A percentile compares a stretch with the other conserved stretches of the same genome.
Conservation (phyloP, 2,888 invertebrate species). For the Argynnis bischoffii region DNA sequence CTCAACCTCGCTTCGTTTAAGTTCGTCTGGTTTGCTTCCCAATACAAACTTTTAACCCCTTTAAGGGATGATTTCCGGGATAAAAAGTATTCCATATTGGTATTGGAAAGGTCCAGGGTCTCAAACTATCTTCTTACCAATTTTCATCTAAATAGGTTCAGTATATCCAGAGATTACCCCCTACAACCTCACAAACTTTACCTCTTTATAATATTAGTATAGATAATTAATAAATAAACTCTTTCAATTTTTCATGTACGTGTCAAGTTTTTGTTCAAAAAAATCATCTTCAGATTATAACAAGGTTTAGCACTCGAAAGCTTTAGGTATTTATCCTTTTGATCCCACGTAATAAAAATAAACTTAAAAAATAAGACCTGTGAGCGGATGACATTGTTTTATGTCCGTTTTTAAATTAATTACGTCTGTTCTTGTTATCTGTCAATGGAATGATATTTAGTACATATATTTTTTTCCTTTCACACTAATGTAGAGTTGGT, state of each 20-base stretch:
- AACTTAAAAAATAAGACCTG: conserved; percentile 5
- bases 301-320: conserved; percentile 18
- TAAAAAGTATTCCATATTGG: too few species aligned
- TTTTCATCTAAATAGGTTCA: not conserved
- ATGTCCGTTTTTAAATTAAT: conserved; percentile 26
- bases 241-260: conserved; percentile 14
- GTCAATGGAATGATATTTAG: conserved; percentile 7
- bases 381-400: conserved; percentile 15
- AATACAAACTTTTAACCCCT: too few species aligned
- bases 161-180: not conserved
- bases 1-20: too few species aligned
- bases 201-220: too few species aligned
- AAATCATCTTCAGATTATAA: conserved; percentile 16
- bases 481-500: too few species aligned
- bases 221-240: conserved; percentile 8
- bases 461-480: conserved; percentile 9
- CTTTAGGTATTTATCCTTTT: conserved; percentile 12
- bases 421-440: conserved; percentile 20
- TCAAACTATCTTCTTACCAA: not conserved
- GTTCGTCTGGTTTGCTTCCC: too few species aligned
- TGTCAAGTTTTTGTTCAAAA: conserved; percentile 11
- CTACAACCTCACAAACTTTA: too few species aligned
- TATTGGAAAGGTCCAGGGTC: too few species aligned
- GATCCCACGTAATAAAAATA: conserved; percentile 11
- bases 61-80: too few species aligned